Conservation (phyloP, 2,888 invertebrate species). For the Ornithoptera priamus region DNA sequence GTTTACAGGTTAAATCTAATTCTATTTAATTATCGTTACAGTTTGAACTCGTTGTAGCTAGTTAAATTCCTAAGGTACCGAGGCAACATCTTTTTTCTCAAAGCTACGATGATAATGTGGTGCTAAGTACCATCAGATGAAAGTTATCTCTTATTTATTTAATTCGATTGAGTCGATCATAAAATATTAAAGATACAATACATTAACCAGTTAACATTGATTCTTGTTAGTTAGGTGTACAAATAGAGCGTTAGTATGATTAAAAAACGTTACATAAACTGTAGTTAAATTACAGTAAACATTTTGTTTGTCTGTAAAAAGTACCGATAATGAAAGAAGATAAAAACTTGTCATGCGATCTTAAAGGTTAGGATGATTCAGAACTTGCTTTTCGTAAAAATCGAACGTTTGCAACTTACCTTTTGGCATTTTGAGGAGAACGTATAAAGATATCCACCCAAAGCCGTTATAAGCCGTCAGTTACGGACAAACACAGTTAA, state of each 20-base stretch:
- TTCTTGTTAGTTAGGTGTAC: background rate
- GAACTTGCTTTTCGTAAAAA: background rate
- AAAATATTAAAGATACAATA: background rate
- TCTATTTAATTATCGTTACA: no score
- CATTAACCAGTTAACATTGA: background rate
- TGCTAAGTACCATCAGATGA: no score
- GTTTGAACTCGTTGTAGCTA: no score
- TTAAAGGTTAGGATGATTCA: slow-evolving; percentile 5
- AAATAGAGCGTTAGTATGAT: background rate
- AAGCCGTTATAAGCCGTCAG: slow-evolving; percentile 53
- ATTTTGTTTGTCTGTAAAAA: background rate
- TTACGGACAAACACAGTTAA: slow-evolving; percentile 44
- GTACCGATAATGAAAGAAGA: background rate
- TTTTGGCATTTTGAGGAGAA: slow-evolving; percentile 58
- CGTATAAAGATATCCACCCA: slow-evolving; percentile 39
- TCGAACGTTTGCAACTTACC: slow-evolving; percentile 49
- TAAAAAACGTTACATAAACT: background rate
- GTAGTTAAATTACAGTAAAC: background rate
- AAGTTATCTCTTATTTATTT: no score
- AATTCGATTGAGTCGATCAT: no score
- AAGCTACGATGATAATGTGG: no score
- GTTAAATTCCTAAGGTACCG: no score
- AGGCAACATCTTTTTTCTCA: no score
- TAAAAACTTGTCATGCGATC: slow-evolving; percentile 17
- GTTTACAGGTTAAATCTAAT: no score